Conservation (phyloP, 1,140 invertebrate species). For the Spodoptera frugiperda region DNA sequence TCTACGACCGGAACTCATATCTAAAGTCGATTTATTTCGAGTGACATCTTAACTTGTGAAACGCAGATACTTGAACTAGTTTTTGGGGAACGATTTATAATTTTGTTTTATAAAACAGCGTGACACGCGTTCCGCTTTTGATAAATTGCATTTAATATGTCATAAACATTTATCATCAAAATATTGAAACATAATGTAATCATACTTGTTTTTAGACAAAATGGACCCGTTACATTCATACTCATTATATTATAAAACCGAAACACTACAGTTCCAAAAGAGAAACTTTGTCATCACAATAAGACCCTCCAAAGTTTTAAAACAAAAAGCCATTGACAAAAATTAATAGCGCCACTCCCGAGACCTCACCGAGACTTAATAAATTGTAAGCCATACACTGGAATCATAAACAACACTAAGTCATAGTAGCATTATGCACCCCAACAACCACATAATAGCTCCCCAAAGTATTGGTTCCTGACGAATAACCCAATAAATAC, state of each 20-base stretch:
- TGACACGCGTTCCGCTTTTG: no score
- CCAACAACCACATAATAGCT: constrained; percentile 78
- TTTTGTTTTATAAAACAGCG: no score
- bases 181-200: no score
- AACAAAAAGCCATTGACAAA: constrained; percentile 28
- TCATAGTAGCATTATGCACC: constrained; percentile 78
- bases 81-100: no score
- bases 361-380: constrained; percentile 65
- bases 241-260: neutral
- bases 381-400: constrained; percentile 69
- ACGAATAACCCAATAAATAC: constrained; percentile 84
- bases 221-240: neutral
- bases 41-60: constrained; percentile 23
- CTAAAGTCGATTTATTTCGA: constrained; percentile 34
- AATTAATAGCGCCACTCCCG: constrained; percentile 25
- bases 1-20: constrained; percentile 34
- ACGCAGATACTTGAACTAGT: neutral
- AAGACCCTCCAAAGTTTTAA: constrained; percentile 25
- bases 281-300: neutral
- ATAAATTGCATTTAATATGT: no score
- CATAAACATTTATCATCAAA: no score
- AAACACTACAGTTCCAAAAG: neutral
- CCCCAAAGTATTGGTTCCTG: constrained; percentile 77
- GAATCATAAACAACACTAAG: constrained; percentile 74
- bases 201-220: no score